Evolutionary conservation across 2,888 invertebrate species (phyloP), one percentile per base, ranked within the genome.

Genomic region (Terebella lapidaria): DNA sequence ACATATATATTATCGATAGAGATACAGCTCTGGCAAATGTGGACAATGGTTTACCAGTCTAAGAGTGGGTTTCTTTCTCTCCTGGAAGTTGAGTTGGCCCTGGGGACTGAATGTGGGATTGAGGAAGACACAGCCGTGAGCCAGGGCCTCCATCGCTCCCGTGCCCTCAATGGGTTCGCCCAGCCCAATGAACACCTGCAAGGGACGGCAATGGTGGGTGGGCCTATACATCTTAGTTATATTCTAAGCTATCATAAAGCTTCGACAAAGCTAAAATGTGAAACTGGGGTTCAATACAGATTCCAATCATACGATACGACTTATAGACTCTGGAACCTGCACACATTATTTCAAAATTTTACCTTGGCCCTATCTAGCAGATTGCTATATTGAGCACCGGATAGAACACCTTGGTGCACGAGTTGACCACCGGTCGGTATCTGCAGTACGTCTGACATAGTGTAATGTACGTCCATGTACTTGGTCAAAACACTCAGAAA

Each of bases 91-190:
- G 22, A 25, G n/a, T 46, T 56, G 54, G 5, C 35, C 20, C n/a
- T 15, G 1, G 3, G 27, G 51, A n/a, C 15, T 35, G 24, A 26
- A 59, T 18, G 20, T 45, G 18, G 66, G 66, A 47, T 67, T 67
- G 51, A 67, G 53, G 49, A 67, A 67, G 20, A 61, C 30, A 51
- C 65, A 67, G n/a, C 67, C 67, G 18, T 30, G 45, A 15, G 66
- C 58, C n/a, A 67, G 28, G 24, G 60, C 61, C 26, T 65, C 58
- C 20, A 67, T 49, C 20, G 54, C 61, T 22, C 66, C 62, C 3
- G 62, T 61, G n/a, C 63, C 59, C 56, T 67, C 67, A 10, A 67
- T 58, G 2, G 67, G 67, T 24, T 60, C 46, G 20, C 67, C 67
- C 49, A 67, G 26, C n/a, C 67, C 67, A 25, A 67, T 30, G 26